Base-by-base conservation (phyloP, 2,797 vertebrate genomes). In the Sandelia bainsii region DNA sequence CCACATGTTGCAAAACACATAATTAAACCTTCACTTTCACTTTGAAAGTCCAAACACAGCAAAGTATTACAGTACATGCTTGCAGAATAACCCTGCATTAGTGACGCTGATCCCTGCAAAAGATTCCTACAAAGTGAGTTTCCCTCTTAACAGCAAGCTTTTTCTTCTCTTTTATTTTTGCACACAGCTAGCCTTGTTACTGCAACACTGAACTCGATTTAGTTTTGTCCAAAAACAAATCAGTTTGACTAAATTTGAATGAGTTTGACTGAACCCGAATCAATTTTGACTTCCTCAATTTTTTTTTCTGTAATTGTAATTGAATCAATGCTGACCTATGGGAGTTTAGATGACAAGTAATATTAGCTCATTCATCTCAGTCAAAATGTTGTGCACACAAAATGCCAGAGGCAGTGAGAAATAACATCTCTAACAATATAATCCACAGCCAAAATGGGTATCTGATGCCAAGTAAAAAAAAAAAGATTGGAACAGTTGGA, bases 81-180 rank as follows among this genome's bases (percentile, higher is more conserved):
- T 58, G n/a, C 45, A 42, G 34, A 75, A 72, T 48, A 22, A 66
- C 34, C 12, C 25, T 45, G 39, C 72, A 42, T 59, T 46, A 42
- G 32, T 37, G 29, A 48, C 77, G 77, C 62, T 66, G 39, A 82
- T 71, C 54, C 25, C 20, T 49, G 25, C 13, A 40, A 51, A 34
- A 49, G 22, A 45, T 76, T 14, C 29, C 56, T 52, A 64, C 62
- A 81, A 72, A 34, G 32, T 34, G 32, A 34, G 32, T 22, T 49
- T 76, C 60, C 0, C 0, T 54, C 29, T 59, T 68, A 13, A n/a
- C 59, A 66, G 65, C 45, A 46, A 69, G 25, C 68, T 58, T 25
- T 66, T 29, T 50, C 19, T 66, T 2, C 29, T 50, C 17, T 61
- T 13, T 53, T 61, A 80, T 64, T 29, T 6, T 19, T 44, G 40